A percentile compares a stretch with the other conserved stretches of the same genome.
These are phyloP conservation scores for Zaprionus camerounensis DNA, from an alignment of 1,140 invertebrate species.

Conservation along the genomic window DNA sequence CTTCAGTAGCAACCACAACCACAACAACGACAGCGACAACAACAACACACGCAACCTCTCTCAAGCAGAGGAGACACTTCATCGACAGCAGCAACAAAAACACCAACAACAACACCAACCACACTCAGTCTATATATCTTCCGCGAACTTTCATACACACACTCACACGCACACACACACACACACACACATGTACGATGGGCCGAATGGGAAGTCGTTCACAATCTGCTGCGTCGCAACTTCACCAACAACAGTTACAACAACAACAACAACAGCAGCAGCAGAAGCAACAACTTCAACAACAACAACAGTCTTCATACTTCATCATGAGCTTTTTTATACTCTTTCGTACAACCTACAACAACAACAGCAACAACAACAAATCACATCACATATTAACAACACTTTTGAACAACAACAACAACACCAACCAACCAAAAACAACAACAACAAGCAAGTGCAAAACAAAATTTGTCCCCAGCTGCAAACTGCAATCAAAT, in stretches of 20 bases:
- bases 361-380: conserved; percentile 22
- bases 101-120: conserved; percentile 18
- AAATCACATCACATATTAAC: conserved; percentile 34
- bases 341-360: conserved; percentile 19
- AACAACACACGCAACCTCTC: conserved; percentile 42
- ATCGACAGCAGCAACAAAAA: conserved; percentile 27
- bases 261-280: conserved; percentile 28
- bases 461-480: conserved; percentile 52
- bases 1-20: conserved; percentile 43
- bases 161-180: conserved; percentile 4
- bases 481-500: conserved; percentile 53
- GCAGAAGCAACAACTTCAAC: conserved; percentile 19
- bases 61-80: conserved; percentile 27
- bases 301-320: conserved; percentile 36
- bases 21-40: conserved; percentile 35
- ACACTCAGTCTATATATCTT: neutral
- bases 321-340: conserved; percentile 36
- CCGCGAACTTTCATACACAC: conserved; percentile 2
- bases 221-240: conserved; percentile 37
- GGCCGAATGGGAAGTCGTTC: conserved; percentile 19
- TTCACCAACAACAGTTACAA: conserved; percentile 38
- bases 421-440: conserved; percentile 52
- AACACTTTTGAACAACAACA: conserved; percentile 34
- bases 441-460: conserved; percentile 51
- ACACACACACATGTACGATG: conserved; percentile 9